Percentiles rank a stretch among this genome's conserved stretches.
phyloP scores from a whole-genome alignment of 2,888 invertebrate genomes.

The Camptogramma bilineatum region DNA sequence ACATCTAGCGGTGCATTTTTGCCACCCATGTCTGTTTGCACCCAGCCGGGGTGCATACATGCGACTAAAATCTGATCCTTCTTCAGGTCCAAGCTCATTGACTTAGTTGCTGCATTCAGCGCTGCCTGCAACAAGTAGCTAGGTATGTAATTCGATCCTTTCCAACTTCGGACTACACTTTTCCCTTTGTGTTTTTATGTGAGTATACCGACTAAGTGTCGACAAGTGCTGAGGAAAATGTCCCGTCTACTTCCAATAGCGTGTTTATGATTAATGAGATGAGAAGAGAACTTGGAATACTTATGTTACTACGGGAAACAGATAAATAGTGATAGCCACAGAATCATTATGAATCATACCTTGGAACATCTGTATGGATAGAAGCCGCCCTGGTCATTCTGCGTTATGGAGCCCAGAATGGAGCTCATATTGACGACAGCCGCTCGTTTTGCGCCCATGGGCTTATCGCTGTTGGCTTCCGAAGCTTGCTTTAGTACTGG shows the following conservation, averaged over 20 bases:
- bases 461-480: slow-evolving; percentile 74
- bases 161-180: too few species aligned
- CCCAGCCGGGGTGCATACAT: slow-evolving; percentile 96
- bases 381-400: slow-evolving; percentile 91
- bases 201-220: too few species aligned
- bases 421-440: slow-evolving; percentile 95
- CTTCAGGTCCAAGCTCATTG: slow-evolving; percentile 92
- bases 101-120: slow-evolving; percentile 94
- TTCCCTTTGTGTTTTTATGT: too few species aligned
- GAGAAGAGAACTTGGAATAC: neutral
- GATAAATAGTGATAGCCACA: too few species aligned
- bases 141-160: too few species aligned
- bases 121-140: slow-evolving; percentile 87
- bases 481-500: slow-evolving; percentile 91
- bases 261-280: neutral
- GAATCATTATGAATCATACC: slow-evolving; percentile 72
- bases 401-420: slow-evolving; percentile 90
- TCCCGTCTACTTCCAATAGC: too few species aligned
- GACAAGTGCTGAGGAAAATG: too few species aligned
- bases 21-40: slow-evolving; percentile 96
- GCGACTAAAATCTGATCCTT: slow-evolving; percentile 90
- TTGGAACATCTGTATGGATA: slow-evolving; percentile 96
- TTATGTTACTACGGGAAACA: neutral
- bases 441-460: slow-evolving; percentile 87
- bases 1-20: slow-evolving; percentile 90